Base-by-base conservation (phyloP, 2,888 invertebrate genomes). In the Gastracanthus pulcherrimus region DNA sequence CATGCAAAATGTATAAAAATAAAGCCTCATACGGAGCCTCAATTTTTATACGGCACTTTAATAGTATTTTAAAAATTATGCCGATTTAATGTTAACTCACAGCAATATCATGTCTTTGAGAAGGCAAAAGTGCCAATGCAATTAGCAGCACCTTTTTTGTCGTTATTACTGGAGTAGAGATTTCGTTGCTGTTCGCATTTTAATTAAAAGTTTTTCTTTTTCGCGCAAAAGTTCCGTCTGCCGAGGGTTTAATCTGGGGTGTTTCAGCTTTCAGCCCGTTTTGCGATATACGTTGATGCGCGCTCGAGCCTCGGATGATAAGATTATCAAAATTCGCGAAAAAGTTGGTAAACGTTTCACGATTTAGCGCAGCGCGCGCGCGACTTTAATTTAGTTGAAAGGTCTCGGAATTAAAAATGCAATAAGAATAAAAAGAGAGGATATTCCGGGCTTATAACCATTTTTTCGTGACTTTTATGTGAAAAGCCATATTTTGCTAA, bases 201-300 rank as follows among this genome's bases (percentile, higher is more conserved):
- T 62, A 62, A 62, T 62, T 36, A 23, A 62, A 62, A 62, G 19
- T 36, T 62, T 55, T 62, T 36, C 31, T n/a, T 55, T 6, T 19
- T 34, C 19, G 2, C 0, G n/a, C 23, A 9, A 62, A 34, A 62
- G 62, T 34, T 62, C 45, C 19, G 34, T 11, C n/a, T 5, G 19
- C 31, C 19, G 62, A 19, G 7, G 19, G 36, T 62, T 62, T 62
- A 62, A 62, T 62, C 16, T 62, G 16, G 62, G n/a, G n/a, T n/a
- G n/a, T n/a, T n/a, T n/a, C n/a, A n/a, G n/a, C n/a, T n/a, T n/a
- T n/a, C n/a, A n/a, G n/a, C n/a, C n/a, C n/a, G 7, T 19, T n/a
- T 34, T 36, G 62, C 11, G 19, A 45, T n/a, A 19, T 19, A 26
- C 5, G 51, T 51, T n/a, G n/a, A 26, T 23, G 55, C 9, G 23